A percentile compares a stretch with the other conserved stretches of the same genome.
Conservation (phyloP, 2,888 invertebrate genomes). For the Acheta domesticus region DNA sequence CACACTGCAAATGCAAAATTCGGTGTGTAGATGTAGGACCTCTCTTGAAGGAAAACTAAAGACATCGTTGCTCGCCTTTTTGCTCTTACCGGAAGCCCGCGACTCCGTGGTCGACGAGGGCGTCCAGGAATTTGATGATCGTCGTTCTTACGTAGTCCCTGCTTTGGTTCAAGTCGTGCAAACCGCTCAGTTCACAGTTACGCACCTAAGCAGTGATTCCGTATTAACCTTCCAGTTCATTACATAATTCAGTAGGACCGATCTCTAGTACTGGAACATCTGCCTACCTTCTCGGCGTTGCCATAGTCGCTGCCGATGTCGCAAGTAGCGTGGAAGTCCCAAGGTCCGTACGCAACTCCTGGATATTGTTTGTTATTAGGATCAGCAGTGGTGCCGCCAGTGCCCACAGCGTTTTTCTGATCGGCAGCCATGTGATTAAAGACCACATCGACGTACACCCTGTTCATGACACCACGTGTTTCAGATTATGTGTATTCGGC, state of each 20-base stretch:
- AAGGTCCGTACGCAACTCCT: conserved; percentile 60
- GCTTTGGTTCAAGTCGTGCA: conserved; percentile 73
- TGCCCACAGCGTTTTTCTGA: conserved; percentile 52
- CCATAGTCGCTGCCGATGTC: conserved; percentile 60
- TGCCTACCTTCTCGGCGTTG: conserved; percentile 48
- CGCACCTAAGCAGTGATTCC: conserved; percentile 50
- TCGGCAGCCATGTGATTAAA: conserved; percentile 58
- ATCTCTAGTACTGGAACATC: too few relatives aligned
- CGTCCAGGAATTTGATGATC: conserved; percentile 64
- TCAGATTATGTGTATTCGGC: too few relatives aligned
- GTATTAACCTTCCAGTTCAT: too few relatives aligned
- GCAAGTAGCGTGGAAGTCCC: conserved; percentile 68
- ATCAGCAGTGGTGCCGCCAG: conserved; percentile 60
- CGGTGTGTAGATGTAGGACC: too few relatives aligned
- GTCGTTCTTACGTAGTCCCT: conserved; percentile 60
- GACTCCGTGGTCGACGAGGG: conserved; percentile 66
- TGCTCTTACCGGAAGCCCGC: conserved; percentile 65
- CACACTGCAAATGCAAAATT: conserved; percentile 50
- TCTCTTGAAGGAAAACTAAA: too few relatives aligned
- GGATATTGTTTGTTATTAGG: conserved; percentile 56
- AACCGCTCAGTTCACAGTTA: conserved; percentile 66
- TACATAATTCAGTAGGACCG: too few relatives aligned
- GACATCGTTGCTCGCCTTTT: too few relatives aligned
- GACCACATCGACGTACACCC: conserved; percentile 71
- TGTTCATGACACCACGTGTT: conserved; percentile 37